Base-by-base conservation (phyloP, 2,888 invertebrate genomes). In the Neoscelio sp. region DNA sequence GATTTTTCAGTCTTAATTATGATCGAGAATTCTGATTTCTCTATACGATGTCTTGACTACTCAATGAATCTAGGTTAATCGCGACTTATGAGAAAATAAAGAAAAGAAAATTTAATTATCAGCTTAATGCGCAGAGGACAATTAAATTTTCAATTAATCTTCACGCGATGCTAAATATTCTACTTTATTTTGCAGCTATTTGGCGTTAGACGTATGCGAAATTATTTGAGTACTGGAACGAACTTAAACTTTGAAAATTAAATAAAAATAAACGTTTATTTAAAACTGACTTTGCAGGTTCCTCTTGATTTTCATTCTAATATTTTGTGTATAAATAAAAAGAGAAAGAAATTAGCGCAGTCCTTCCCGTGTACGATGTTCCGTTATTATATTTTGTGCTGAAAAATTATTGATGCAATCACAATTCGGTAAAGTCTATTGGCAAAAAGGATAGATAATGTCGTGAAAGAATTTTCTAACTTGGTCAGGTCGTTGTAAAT, bases 21-120 rank as follows among this genome's bases (percentile, higher is more conserved):
- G 54, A 18, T 38, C n/a, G 28, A 42, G 65, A 77, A 71, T 71
- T 65, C 71, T 71, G 65, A 77, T 71, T 68, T 71, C 50, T 56
- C 46, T 71, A 65, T 33, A 50, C 56, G 26, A 77, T 65, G 33
- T 58, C 65, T 58, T 65, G 38, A 50, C 54, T 60, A 54, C 23
- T 67, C 67, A 62, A 73, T 46, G 78, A 73, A 73, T 78, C 78
- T 78, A 58, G 78, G 60, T 78, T 73, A 78, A 78, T 78, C 52
- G 38, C 52, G 40, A 65, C 60, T 60, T 62, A 50, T 30, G 38
- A 12, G 35, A 40, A 64, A 77, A 40, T 33, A 52, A 71, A 73
- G 54, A 65, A 77, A 67, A 62, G 40, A 68, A 73, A 78, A 73
- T 78, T 48, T 67, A 73, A 78, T 78, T 78, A 78, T 65, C 58